Percentiles rank a stretch among this genome's conserved stretches.
Evolutionary conservation across 2,888 invertebrate species (phyloP).

Genomic region (Rambutsinella grinnellia): DNA sequence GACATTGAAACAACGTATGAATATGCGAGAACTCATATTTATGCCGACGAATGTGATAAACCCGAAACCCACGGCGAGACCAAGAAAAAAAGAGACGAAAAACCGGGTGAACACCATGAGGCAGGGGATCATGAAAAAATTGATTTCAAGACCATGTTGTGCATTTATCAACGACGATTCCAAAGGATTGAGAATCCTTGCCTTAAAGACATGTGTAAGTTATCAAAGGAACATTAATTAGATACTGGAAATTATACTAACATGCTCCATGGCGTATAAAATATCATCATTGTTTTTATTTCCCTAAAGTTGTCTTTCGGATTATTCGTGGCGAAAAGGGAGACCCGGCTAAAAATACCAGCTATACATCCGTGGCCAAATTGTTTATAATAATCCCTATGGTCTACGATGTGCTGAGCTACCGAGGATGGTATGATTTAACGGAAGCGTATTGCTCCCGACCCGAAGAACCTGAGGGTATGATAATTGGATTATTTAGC

Average conservation of each 20-base stretch:
- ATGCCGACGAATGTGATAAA: not conserved
- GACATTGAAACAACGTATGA: not conserved
- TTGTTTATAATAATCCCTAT: slow-evolving; percentile 6
- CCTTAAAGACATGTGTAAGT: slow-evolving; percentile 32
- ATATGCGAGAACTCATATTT: not conserved
- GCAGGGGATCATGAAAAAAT: too few relatives aligned
- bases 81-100: too few relatives aligned
- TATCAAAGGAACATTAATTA: not conserved
- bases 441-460: slow-evolving; percentile 18
- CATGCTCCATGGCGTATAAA: too few relatives aligned
- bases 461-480: slow-evolving; percentile 2
- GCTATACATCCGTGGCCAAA: not conserved
- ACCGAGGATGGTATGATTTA: slow-evolving; percentile 15
- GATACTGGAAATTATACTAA: too few relatives aligned
- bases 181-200: slow-evolving; percentile 17
- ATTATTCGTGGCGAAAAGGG: not conserved
- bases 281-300: too few relatives aligned
- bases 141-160: too few relatives aligned
- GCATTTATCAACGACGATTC: slow-evolving; percentile 10
- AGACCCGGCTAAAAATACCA: not conserved
- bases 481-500: not conserved
- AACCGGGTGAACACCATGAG: too few relatives aligned
- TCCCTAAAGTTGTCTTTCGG: not conserved
- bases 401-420: not conserved
- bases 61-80: too few relatives aligned